A percentile compares a stretch with the other conserved stretches of the same genome.
These are phyloP conservation scores for Eriosoma lanigerum DNA, from an alignment of 1,140 invertebrate genomes.

Conservation along the genomic window DNA sequence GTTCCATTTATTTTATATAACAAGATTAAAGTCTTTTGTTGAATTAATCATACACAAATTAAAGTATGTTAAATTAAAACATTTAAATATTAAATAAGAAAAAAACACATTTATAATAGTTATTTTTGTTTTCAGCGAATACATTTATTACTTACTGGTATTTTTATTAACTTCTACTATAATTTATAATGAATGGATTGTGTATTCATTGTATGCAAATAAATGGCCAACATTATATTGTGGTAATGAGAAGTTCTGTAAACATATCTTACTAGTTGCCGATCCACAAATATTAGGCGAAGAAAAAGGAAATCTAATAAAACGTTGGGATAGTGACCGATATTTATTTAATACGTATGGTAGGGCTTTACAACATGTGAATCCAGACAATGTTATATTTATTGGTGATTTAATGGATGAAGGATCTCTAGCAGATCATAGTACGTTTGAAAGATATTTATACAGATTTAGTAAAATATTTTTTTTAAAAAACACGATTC, in stretches of 20 bases:
- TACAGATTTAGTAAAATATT: slow-evolving; percentile 73
- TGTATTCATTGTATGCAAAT: slow-evolving; percentile 51
- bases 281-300: slow-evolving; percentile 90
- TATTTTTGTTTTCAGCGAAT: slow-evolving; percentile 36
- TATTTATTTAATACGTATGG: slow-evolving; percentile 79
- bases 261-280: slow-evolving; percentile 75
- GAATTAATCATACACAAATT: slow-evolving; percentile 3
- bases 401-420: slow-evolving; percentile 92
- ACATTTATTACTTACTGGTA: slow-evolving; percentile 12
- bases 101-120: no score
- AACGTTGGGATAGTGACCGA: slow-evolving; percentile 82
- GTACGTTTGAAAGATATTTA: slow-evolving; percentile 72
- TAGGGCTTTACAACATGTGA: slow-evolving; percentile 69
- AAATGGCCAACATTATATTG: slow-evolving; percentile 55
- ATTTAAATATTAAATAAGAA: neutral
- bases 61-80: slow-evolving; percentile 24
- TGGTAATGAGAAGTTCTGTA: slow-evolving; percentile 52
- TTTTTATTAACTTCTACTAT: neutral
- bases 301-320: slow-evolving; percentile 66
- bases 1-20: slow-evolving; percentile 38
- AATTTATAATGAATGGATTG: slow-evolving; percentile 53
- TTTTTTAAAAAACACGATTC: slow-evolving; percentile 54
- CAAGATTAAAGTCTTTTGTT: slow-evolving; percentile 32
- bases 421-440: slow-evolving; percentile 73
- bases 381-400: slow-evolving; percentile 85